Evolutionary conservation across 2,888 invertebrate species (phyloP).

Genomic region (Torymus texanus): DNA sequence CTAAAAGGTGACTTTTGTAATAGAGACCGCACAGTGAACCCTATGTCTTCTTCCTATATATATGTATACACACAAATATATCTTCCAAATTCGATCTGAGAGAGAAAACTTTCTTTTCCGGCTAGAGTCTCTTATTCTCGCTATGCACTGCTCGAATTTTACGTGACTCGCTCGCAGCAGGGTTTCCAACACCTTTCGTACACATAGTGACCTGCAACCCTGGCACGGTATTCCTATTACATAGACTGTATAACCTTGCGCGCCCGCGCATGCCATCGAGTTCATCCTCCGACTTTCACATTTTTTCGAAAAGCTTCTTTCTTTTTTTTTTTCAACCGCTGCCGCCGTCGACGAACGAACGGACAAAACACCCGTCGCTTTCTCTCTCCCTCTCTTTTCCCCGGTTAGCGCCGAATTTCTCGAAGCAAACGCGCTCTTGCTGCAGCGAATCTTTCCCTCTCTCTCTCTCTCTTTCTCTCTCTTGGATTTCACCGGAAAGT

Average conservation of each 20-base stretch:
- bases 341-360: too few species aligned
- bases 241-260: constrained; percentile 45
- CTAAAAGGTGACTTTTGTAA: constrained; percentile 15
- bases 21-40: constrained; percentile 22
- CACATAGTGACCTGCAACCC: constrained; percentile 45
- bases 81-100: constrained; percentile 59
- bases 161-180: constrained; percentile 66
- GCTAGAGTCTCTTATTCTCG: neutral
- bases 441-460: constrained; percentile 44
- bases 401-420: constrained; percentile 33
- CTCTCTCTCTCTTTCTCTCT: constrained; percentile 5
- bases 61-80: constrained; percentile 21
- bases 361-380: constrained; percentile 56
- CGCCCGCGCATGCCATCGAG: neutral
- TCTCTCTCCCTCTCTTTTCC: constrained; percentile 49
- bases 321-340: constrained; percentile 13
- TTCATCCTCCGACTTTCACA: constrained; percentile 68
- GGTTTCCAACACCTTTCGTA: constrained; percentile 65
- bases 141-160: constrained; percentile 61
- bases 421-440: constrained; percentile 3
- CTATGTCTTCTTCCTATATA: constrained; percentile 13
- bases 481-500: constrained; percentile 55
- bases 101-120: constrained; percentile 62
- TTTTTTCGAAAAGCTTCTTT: constrained; percentile 65
- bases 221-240: constrained; percentile 9